Conservation (phyloP, 37 sponge, comb jelly and placozoan species). For the Halisarca cf. caerulea region DNA sequence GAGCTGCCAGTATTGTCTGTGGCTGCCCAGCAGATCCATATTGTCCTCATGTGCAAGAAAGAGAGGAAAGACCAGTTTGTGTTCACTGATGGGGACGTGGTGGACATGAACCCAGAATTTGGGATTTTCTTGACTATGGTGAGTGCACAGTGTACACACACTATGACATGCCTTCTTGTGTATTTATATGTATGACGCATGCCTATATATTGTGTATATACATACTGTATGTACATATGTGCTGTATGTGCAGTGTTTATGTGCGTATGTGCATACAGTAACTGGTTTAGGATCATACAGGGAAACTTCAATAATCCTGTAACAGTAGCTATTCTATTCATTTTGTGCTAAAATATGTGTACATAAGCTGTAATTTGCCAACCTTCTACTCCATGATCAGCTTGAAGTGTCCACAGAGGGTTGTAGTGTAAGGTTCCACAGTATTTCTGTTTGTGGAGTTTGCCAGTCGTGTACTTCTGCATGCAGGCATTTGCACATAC, state of each 20-base stretch:
- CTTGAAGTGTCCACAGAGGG: too few relatives aligned
- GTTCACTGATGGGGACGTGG: constrained; percentile 96
- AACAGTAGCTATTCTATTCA: too few relatives aligned
- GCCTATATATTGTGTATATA: not conserved
- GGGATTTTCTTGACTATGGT: constrained; percentile 98
- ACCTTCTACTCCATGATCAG: too few relatives aligned
- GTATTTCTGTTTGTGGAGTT: too few relatives aligned
- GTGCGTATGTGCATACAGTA: too few relatives aligned
- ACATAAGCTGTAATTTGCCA: too few relatives aligned
- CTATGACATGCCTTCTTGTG: not conserved
- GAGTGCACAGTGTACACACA: not conserved
- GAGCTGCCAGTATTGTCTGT: constrained; percentile 98
- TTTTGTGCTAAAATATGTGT: too few relatives aligned
- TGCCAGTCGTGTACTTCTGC: not conserved
- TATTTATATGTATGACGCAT: not conserved
- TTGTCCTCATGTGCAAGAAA: constrained; percentile 94
- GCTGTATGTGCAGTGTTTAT: too few relatives aligned
- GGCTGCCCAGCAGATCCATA: constrained; percentile 97
- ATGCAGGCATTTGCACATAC: not conserved
- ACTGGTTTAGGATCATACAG: too few relatives aligned
- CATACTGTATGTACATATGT: too few relatives aligned
- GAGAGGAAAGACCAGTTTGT: constrained; percentile 93
- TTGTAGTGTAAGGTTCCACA: too few relatives aligned
- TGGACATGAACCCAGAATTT: constrained; percentile 95
- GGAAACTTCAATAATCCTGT: too few relatives aligned